Base-by-base conservation (phyloP, 2,888 invertebrate genomes). In the Pammene fasciana region DNA sequence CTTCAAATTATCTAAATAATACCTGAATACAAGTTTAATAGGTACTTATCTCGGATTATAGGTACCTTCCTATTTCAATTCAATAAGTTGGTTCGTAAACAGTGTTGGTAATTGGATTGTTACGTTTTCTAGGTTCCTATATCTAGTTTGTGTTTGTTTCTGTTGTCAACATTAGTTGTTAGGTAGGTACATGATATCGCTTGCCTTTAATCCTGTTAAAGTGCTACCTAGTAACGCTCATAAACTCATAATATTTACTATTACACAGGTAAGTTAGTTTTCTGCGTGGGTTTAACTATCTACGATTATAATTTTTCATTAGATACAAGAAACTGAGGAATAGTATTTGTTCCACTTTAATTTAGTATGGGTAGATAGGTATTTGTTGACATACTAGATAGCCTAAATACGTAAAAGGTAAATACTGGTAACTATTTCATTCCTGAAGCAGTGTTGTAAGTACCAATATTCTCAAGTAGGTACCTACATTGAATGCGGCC, bases 401-500 rank as follows among this genome's bases (percentile, higher is more conserved):
- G 26, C 13, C 13, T 11, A n/a, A 36, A 36, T 8, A n/a, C 16
- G 11, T 18, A 38, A 14, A 14, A 55, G 36, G 14, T 57, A 55
- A 16, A 8, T 14, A n/a, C n/a, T n/a, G 41, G 5, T 13, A 43
- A 8, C n/a, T 45, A n/a, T 5, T 43, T 9, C 7, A 43, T 43
- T 43, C 18, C 26, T 45, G 26, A n/a, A 26, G n/a, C 18, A 57
- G 18, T 57, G 26, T n/a, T 34, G 26, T n/a, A n/a, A n/a, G n/a
- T 45, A 45, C 9, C 18, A 41, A 18, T 43, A 16, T 18, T 18
- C 18, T 16, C 8, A 34, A 8, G 45, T 43, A 36, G 16, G 38
- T 56, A 50, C 16, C 18, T n/a, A n/a, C n/a, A n/a, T 13, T n/a
- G 5, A 62, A 50, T 26, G 41, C 10, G 70, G 75, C 75, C 78